Percentiles rank a stretch among this genome's conserved stretches.
These are phyloP conservation scores for Pagetopsis macropterus DNA, from an alignment of 2,797 vertebrate genomes.

Conservation along the genomic window DNA sequence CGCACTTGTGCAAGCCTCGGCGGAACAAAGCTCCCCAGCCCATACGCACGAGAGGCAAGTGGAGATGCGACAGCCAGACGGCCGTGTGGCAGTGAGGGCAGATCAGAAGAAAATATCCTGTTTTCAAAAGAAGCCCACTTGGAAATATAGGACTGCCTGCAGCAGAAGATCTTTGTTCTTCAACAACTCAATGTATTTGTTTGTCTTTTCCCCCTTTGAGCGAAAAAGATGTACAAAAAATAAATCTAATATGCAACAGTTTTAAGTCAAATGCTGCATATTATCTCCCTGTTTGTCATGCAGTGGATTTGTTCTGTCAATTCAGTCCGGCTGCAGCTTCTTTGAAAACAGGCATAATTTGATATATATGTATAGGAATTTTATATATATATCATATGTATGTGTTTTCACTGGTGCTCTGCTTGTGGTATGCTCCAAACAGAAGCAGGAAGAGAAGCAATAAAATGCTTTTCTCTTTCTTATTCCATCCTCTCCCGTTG, in stretches of 20 bases:
- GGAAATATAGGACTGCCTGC: conserved; percentile 65
- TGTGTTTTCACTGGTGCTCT: conserved; percentile 88
- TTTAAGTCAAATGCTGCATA: conserved; percentile 63
- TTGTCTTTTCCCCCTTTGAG: conserved; percentile 16
- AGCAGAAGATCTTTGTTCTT: conserved; percentile 64
- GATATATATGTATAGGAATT: conserved; percentile 88
- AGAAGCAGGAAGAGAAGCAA: conserved; percentile 68
- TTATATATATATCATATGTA: conserved; percentile 89
- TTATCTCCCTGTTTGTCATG: conserved; percentile 58
- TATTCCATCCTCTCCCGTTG: conserved; percentile 68
- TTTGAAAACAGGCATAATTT: conserved; percentile 88
- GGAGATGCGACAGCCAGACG: conserved; percentile 67
- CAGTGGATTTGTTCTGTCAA: conserved; percentile 60
- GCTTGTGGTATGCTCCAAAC: conserved; percentile 80
- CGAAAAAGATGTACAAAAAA: conserved; percentile 46
- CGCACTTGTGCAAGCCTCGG: conserved; percentile 45
- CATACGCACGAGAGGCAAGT: conserved; percentile 61
- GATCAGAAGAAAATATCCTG: conserved; percentile 68
- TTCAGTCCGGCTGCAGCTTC: conserved; percentile 79
- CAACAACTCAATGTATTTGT: conserved; percentile 57
- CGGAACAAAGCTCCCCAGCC: conserved; percentile 53
- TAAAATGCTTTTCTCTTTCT: conserved; percentile 40
- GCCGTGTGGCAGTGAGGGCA: conserved; percentile 52
- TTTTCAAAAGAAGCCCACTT: conserved; percentile 78
- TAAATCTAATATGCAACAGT: conserved; percentile 73